Evolutionary conservation across 2,888 invertebrate genomes (phyloP).

Genomic region (Mimumesa dahlbomi): DNA sequence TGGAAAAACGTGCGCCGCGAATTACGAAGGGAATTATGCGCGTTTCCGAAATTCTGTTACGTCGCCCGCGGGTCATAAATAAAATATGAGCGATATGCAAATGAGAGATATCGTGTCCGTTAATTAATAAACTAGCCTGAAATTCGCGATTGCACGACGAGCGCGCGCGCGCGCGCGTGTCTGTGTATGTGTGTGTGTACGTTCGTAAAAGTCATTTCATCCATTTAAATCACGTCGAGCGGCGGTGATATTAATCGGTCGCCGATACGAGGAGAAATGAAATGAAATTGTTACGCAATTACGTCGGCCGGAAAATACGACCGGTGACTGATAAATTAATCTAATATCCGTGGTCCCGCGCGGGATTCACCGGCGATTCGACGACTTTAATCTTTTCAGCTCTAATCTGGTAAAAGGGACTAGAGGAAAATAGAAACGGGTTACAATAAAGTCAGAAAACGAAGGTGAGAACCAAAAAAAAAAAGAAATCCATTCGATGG

Average conservation of each 20-base stretch:
- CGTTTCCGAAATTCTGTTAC: conserved; percentile 32
- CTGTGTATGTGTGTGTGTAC: too few relatives aligned
- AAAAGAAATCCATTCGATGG: too few relatives aligned
- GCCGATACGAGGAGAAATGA: background rate
- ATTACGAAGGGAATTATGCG: conserved; percentile 45
- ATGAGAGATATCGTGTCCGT: conserved; percentile 31
- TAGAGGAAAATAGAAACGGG: too few relatives aligned
- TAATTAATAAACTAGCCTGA: conserved; percentile 44
- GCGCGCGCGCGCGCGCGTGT: too few relatives aligned
- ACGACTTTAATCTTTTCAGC: too few relatives aligned
- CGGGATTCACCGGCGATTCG: too few relatives aligned
- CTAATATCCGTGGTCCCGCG: too few relatives aligned
- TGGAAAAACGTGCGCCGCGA: conserved; percentile 14
- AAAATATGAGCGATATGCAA: conserved; percentile 50
- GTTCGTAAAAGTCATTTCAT: conserved; percentile 8
- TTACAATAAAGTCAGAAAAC: too few relatives aligned
- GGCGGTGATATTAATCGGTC: conserved; percentile 17
- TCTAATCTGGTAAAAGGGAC: too few relatives aligned
- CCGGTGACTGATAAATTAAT: background rate
- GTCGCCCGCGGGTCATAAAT: conserved; percentile 41
- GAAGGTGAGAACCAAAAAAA: too few relatives aligned
- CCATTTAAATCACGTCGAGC: conserved; percentile 5
- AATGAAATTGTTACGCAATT: background rate
- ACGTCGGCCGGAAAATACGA: background rate
- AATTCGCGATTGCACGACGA: conserved; percentile 25